Evolutionary conservation across 2,888 invertebrate genomes (phyloP), one percentile per base, ranked within the genome.

Genomic region (Petrolisthes cinctipes): DNA sequence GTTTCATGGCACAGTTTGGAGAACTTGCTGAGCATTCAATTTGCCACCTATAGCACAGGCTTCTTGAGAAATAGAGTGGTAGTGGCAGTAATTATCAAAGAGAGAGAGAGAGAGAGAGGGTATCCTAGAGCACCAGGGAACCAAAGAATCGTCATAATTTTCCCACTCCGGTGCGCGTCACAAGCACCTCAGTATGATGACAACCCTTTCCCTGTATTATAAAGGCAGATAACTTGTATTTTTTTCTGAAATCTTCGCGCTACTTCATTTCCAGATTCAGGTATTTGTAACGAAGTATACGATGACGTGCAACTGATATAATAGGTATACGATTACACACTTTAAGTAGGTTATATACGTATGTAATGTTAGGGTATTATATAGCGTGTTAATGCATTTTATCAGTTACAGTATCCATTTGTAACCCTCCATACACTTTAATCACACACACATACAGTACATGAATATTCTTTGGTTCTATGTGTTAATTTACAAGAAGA

Each of bases 271-370:
- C 66, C n/a, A 71, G 57, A 79, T 88, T 88, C 88, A 85, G 88
- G 88, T 88, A 88, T 82, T 66, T 88, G 88, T 82, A 88, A 88
- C 88, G 85, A 88, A 88, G 88, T 88, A 88, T 88, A 88, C 88
- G 88, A 88, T 78, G 85, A 73, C 85, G 88, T 88, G 88, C 88
- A 88, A 88, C 85, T 82, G 82, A 88, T 86, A 86, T 80, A 84
- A 57, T 88, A 88, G 87, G 87, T 88, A 88, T 88, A 88, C 87
- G 87, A 88, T 61, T 84, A 88, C 87, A 88, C 84, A 81, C 68
- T 86, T 86, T 86, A 86, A 81, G 84, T 84, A 88, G 87, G 87
- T 88, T 88, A 88, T 83, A 66, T 82, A 71, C 71, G 71, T 71
- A 71, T 20, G 87, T 87, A 88, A 88, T 83, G 84, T 88, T 88